Evolutionary conservation across 1,140 invertebrate species (phyloP).

Genomic region (Listronotus oregonensis): DNA sequence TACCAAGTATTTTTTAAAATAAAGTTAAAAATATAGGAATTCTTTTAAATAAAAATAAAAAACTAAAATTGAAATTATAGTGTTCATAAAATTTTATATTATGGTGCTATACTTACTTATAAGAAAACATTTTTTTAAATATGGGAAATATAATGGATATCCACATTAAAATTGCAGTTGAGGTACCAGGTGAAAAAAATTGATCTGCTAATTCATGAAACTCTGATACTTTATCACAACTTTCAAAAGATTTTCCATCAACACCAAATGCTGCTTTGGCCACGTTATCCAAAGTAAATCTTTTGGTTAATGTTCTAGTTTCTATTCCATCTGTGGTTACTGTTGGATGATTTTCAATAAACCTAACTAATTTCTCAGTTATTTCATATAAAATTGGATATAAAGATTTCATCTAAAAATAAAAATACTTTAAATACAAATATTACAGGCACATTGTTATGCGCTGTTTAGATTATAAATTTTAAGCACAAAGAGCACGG

Average conservation of each 20-base stretch:
- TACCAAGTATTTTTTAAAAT: too few relatives aligned
- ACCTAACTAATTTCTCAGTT: conserved; percentile 33
- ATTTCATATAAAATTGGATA: conserved; percentile 31
- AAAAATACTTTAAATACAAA: too few relatives aligned
- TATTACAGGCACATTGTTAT: too few relatives aligned
- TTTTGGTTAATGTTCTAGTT: conserved; percentile 33
- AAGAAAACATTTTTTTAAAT: not conserved
- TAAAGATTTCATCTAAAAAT: conserved; percentile 31
- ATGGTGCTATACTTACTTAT: not conserved
- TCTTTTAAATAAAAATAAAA: too few relatives aligned
- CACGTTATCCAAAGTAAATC: conserved; percentile 41
- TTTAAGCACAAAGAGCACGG: too few relatives aligned
- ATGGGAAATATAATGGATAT: conserved; percentile 12
- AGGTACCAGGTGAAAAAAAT: conserved; percentile 18
- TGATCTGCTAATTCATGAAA: conserved; percentile 18
- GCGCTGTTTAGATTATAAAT: too few relatives aligned
- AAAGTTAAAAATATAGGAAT: too few relatives aligned
- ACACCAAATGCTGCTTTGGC: conserved; percentile 40
- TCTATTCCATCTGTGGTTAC: conserved; percentile 27
- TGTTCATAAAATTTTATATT: too few relatives aligned
- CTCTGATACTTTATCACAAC: conserved; percentile 21
- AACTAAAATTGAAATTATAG: too few relatives aligned
- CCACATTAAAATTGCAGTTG: not conserved
- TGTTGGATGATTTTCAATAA: conserved; percentile 38
- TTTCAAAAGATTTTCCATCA: conserved; percentile 33